Conservation (phyloP, 2,113 vertebrate genomes). For the Muntiacus reevesi region DNA sequence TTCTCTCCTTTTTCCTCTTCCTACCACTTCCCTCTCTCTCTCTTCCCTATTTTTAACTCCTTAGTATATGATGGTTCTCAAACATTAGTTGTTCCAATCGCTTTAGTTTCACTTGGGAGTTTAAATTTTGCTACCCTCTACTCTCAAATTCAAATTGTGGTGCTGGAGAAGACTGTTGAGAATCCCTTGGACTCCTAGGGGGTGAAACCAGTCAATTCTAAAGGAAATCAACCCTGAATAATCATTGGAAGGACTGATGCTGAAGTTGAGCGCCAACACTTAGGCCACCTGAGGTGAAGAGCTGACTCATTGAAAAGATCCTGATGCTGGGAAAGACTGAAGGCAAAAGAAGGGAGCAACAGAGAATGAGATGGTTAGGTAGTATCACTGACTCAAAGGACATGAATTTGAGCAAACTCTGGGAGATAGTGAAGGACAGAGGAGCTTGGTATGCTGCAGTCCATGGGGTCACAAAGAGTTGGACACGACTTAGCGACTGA, state of each 20-base stretch:
- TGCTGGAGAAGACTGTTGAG: no score
- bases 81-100: background rate
- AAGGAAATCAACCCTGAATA: no score
- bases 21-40: background rate
- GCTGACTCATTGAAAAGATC: no score
- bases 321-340: background rate
- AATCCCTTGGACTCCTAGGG: no score
- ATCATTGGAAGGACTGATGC: no score
- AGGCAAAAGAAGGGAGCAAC: background rate
- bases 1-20: background rate
- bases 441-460: background rate
- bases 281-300: no score
- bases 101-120: background rate
- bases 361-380: background rate
- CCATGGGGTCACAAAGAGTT: background rate
- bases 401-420: background rate
- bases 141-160: background rate
- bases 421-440: background rate
- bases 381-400: background rate
- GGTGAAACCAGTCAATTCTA: no score
- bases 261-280: no score
- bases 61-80: background rate
- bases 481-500: background rate
- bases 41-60: background rate
- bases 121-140: background rate